Base-by-base conservation (phyloP, 2,797 vertebrate species). In the Scarus forsteni region DNA sequence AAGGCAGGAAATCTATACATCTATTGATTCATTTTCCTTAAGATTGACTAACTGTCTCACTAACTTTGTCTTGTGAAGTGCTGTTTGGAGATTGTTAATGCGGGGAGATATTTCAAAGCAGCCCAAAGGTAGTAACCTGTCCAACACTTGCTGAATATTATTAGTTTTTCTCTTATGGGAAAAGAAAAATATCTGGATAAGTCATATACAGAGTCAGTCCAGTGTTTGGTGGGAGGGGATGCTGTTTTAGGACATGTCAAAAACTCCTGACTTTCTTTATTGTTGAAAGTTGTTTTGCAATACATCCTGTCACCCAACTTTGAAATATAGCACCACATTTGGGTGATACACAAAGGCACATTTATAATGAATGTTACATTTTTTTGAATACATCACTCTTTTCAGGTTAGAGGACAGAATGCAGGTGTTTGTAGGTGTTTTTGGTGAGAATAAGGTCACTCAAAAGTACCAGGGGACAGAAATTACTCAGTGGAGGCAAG, bases 101-200 rank as follows among this genome's bases (percentile, higher is more conserved):
- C 42, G 68, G 46, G 15, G 62, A 75, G 77, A 75, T 63, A 53
- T 68, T 45, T 75, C n/a, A 6, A 73, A 68, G 46, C 62, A 71
- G 52, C 70, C 77, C 59, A 35, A 14, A 61, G 73, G 66, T 62
- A 78, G 75, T 73, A 77, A 65, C 46, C 46, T 36, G 35, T 56
- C 65, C 14, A 66, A 13, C 39, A 52, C 51, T 59, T 35, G 65
- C 56, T 46, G 81, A 77, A 84, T 81, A 75, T 81, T 60, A 80
- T 76, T 56, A 59, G 50, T 68, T 45, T 49, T 36, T 53, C 35
- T 62, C 45, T 43, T 12, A 56, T 19, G 69, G 64, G 40, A 42
- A 15, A 36, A 58, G 18, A 64, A 64, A 66, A 73, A 78, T 42
- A 55, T 18, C 42, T 52, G 2, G 52, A 57, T 40, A 49, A 42